phyloP scores from a whole-genome alignment of 2,113 vertebrate genomes.

The Ptilonorhynchus violaceus region DNA sequence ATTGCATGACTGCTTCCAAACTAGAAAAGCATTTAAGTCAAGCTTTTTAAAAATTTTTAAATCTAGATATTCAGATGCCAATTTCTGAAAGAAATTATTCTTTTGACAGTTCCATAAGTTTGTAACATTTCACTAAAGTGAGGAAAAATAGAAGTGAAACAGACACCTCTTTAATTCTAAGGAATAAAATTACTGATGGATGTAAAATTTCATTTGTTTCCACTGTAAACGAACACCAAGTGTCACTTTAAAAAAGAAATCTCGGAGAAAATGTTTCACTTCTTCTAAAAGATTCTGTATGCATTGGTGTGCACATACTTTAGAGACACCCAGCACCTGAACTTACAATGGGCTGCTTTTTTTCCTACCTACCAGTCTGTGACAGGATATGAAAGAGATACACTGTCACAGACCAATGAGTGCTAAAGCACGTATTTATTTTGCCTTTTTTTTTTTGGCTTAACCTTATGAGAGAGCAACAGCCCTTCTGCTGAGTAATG shows the following conservation, averaged over 20 bases:
- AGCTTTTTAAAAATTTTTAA: neutral
- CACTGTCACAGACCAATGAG: neutral
- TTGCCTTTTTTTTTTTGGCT: neutral
- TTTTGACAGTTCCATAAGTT: neutral
- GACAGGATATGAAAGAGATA: neutral
- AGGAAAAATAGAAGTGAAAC: neutral
- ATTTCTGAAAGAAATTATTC: neutral
- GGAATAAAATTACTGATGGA: neutral
- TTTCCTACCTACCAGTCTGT: neutral
- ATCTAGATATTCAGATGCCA: neutral
- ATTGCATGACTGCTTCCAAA: neutral
- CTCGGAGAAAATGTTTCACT: neutral
- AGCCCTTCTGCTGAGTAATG: neutral
- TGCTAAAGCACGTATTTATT: neutral
- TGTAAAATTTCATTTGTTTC: neutral
- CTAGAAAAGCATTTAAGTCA: neutral
- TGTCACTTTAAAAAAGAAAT: neutral
- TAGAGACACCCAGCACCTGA: neutral
- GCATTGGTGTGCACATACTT: fast-evolving
- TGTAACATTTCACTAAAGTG: neutral
- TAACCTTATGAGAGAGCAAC: neutral
- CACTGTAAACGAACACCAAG: neutral
- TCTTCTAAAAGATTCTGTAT: neutral
- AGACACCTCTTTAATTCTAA: neutral
- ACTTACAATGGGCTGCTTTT: neutral